Percentiles rank a stretch among this genome's conserved stretches.
These are phyloP conservation scores for Megalopta genalis DNA, from an alignment of 1,140 invertebrate species.

Conservation along the genomic window DNA sequence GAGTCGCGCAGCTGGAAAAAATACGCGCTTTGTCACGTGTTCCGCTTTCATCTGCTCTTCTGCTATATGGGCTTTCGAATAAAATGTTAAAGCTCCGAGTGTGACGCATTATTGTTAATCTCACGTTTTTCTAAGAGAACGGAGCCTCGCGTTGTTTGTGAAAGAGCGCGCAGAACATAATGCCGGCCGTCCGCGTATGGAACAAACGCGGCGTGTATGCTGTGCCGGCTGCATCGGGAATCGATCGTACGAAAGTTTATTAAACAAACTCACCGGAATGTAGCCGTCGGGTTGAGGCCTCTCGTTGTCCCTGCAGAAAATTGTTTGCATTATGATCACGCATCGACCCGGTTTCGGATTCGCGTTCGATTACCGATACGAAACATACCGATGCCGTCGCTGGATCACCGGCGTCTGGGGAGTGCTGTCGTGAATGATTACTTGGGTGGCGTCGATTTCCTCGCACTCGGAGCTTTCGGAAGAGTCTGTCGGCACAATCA, in stretches of 20 bases:
- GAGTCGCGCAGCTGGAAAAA: constrained; percentile 8
- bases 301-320: constrained; percentile 73
- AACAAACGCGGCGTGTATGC: neutral
- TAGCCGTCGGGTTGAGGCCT: constrained; percentile 78
- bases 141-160: neutral
- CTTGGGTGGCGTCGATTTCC: constrained; percentile 86
- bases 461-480: constrained; percentile 80
- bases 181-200: neutral
- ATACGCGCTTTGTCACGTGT: constrained; percentile 4
- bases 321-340: constrained; percentile 34
- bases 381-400: constrained; percentile 75
- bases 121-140: neutral
- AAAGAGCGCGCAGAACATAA: neutral
- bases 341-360: constrained; percentile 6
- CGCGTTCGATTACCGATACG: constrained; percentile 22
- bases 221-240: too few species aligned
- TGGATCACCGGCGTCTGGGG: constrained; percentile 85
- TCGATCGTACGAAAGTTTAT: neutral
- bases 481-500: constrained; percentile 56
- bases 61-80: neutral
- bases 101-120: neutral
- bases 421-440: constrained; percentile 89
- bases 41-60: neutral
- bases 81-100: neutral
- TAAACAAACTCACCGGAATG: constrained; percentile 76